Evolutionary conservation across 1,140 invertebrate species (phyloP).

Genomic region (Xylocopa sonorina): DNA sequence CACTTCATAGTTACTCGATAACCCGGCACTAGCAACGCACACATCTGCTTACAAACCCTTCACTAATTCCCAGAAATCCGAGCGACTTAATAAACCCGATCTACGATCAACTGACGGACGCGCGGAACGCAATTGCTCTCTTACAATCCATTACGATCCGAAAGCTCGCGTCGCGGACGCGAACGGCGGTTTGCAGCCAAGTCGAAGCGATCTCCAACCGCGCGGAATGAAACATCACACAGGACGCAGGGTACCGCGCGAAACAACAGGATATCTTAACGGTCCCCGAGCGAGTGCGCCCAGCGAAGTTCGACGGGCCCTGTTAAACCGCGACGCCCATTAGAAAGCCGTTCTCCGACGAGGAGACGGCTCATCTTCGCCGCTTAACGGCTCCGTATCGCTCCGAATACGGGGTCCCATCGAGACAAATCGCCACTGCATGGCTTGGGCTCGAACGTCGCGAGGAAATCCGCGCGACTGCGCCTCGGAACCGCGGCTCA

Average conservation of each 20-base stretch:
- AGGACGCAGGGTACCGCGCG: background rate
- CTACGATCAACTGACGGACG: no score
- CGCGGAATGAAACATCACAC: no score
- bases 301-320: background rate
- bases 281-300: conserved; percentile 2
- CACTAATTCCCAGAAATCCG: background rate
- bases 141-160: no score
- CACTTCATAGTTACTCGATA: background rate
- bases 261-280: conserved; percentile 2
- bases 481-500: background rate
- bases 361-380: background rate
- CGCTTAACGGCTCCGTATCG: conserved; percentile 3
- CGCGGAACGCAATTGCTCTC: no score
- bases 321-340: background rate
- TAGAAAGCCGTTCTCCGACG: conserved; percentile 12
- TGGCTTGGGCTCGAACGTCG: background rate
- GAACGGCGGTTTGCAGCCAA: no score
- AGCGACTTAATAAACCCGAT: no score
- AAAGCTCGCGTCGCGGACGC: no score
- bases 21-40: background rate
- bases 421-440: background rate
- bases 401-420: background rate
- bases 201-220: no score
- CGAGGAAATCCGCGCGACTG: background rate
- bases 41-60: background rate